phyloP scores from a whole-genome alignment of 2,797 vertebrate species.

The Falco naumanni region DNA sequence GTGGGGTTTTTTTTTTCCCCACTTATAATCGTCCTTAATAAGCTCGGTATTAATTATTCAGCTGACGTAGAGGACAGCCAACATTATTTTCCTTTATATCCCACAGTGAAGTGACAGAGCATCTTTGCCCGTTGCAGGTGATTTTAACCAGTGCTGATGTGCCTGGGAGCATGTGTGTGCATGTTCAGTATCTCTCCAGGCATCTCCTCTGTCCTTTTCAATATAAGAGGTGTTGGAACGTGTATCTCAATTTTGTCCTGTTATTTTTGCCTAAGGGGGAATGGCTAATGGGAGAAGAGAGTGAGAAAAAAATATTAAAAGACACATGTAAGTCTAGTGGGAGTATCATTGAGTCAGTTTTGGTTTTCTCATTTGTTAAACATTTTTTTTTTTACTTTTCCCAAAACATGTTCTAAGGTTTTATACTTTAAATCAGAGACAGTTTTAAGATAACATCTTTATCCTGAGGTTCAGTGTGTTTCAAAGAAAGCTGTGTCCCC shows the following conservation, averaged over 20 bases:
- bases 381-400: not conserved
- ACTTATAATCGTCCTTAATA: not conserved
- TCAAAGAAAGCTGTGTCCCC: not conserved
- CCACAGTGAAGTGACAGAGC: not conserved
- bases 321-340: not conserved
- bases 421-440: not conserved
- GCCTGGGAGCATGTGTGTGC: not conserved
- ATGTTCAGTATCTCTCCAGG: not conserved
- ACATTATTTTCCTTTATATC: not conserved
- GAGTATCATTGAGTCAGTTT: not conserved
- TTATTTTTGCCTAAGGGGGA: not conserved
- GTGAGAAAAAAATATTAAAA: not conserved
- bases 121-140: constrained; percentile 3
- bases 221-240: not conserved
- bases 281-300: not conserved
- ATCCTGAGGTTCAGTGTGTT: not conserved
- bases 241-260: not conserved
- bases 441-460: not conserved
- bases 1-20: not conserved
- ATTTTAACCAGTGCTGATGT: not conserved
- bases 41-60: not conserved
- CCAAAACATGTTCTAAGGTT: not conserved
- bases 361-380: not conserved
- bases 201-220: not conserved
- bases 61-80: not conserved